A percentile compares a stretch with the other conserved stretches of the same genome.
Conservation (phyloP, 1,140 invertebrate species). For the Homarus americanus region DNA sequence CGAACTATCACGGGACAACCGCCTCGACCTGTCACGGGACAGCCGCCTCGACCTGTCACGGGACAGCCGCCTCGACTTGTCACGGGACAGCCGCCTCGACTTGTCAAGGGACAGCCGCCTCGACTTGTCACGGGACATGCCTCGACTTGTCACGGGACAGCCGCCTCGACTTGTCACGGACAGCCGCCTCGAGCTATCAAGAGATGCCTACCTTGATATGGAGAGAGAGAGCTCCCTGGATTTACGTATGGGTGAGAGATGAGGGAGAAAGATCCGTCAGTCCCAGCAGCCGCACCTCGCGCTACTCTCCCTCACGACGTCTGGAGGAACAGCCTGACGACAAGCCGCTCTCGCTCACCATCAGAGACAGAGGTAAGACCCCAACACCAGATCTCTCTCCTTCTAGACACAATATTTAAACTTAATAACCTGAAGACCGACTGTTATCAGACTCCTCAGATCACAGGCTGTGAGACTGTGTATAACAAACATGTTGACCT, state of each 20-base stretch:
- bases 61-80: slow-evolving; percentile 34
- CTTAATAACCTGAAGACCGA: no score
- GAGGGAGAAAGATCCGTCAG: not conserved
- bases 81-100: slow-evolving; percentile 29
- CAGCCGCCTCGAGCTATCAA: not conserved
- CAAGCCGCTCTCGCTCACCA: slow-evolving; percentile 60
- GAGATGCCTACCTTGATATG: slow-evolving; percentile 18
- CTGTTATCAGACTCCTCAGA: no score
- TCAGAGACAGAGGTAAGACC: slow-evolving; percentile 62
- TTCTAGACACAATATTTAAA: no score
- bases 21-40: slow-evolving; percentile 33
- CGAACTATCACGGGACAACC: not conserved
- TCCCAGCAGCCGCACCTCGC: not conserved
- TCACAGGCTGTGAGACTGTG: no score
- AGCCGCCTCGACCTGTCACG: slow-evolving; percentile 19
- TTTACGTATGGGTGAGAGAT: slow-evolving; percentile 42
- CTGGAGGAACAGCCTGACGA: slow-evolving; percentile 43
- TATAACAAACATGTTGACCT: no score
- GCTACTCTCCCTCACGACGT: slow-evolving; percentile 27
- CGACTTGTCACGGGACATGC: not conserved
- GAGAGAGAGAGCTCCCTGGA: slow-evolving; percentile 46
- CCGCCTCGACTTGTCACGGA: slow-evolving; percentile 49
- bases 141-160: slow-evolving; percentile 30
- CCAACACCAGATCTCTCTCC: no score
- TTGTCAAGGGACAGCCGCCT: slow-evolving; percentile 13